Percentiles rank a stretch among this genome's conserved stretches.
phyloP scores from a whole-genome alignment of 2,113 vertebrate species.

The Pogonocichla stellata region DNA sequence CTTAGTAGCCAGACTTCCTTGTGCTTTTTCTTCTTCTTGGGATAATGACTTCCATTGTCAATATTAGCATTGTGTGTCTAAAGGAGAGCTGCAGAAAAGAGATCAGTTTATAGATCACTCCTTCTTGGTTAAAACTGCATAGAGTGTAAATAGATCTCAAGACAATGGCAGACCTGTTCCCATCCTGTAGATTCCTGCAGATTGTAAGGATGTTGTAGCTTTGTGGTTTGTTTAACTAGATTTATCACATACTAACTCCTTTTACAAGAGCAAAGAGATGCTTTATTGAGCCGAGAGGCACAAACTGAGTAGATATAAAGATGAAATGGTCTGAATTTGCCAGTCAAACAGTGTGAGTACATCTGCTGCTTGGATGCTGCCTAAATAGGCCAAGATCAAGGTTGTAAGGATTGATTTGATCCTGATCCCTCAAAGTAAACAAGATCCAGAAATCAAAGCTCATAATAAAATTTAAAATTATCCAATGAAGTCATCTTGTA shows the following conservation, averaged over 20 bases:
- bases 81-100: background rate
- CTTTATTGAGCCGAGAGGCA: background rate
- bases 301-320: background rate
- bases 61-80: background rate
- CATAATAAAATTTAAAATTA: background rate
- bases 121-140: background rate
- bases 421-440: background rate
- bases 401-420: background rate
- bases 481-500: background rate
- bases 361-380: background rate
- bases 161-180: background rate
- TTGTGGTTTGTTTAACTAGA: background rate
- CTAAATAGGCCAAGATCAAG: conserved; percentile 36
- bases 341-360: background rate
- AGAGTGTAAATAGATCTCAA: background rate
- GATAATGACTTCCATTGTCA: background rate
- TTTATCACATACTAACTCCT: background rate
- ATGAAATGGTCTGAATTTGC: conserved; percentile 39
- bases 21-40: background rate
- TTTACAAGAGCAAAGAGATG: background rate
- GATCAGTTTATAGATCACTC: background rate
- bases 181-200: background rate
- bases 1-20: background rate
- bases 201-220: background rate
- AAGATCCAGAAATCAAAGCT: background rate